Base-by-base conservation (phyloP, 2,113 vertebrate genomes). In the Pseudolaguvia tuberculata region DNA sequence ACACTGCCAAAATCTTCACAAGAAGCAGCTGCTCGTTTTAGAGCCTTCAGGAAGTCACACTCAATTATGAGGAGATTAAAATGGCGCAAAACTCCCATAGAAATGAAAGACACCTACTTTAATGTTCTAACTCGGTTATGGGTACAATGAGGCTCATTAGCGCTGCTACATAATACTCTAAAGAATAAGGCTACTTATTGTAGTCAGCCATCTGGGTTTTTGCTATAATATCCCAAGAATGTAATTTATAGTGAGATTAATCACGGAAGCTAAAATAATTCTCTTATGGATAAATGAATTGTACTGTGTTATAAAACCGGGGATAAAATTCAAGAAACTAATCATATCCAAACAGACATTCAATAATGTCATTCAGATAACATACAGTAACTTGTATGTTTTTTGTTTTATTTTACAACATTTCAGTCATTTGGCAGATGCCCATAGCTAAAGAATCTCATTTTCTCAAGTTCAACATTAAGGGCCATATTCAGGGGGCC, bases 1-100 rank as follows among this genome's bases (percentile, higher is more conserved):
- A 29, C 6, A 52, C 76, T 78, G 83, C 84, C 83, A 83, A 58
- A 73, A 79, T 77, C 68, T 78, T 67, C 62, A 70, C 75, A 66
- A 52, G 75, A 79, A 84, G 83, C 82, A 86, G 83, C 86, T 82
- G 83, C 72, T 63, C 76, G 70, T 72, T 76, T 79, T 13, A 71
- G 71, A 58, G 77, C 78, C 80, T 65, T 74, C 78, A 86, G 87
- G 88, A 89, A 89, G 87, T 88, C 88, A 82, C 87, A 86, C 86
- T 86, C 77, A 66, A 84, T 88, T 85, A 84, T 63, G 72, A 83
- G 82, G 84, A 70, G 80, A 83, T 77, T 65, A 81, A 73, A 72
- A 83, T 86, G 65, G 76, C 76, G 72, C 85, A 42, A 76, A 79
- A 79, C 81, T 68, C 73, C 74, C 25, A 68, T 81, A 78, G 80